Conservation (phyloP, 1,140 invertebrate genomes). For the Heliconius melpomene region DNA sequence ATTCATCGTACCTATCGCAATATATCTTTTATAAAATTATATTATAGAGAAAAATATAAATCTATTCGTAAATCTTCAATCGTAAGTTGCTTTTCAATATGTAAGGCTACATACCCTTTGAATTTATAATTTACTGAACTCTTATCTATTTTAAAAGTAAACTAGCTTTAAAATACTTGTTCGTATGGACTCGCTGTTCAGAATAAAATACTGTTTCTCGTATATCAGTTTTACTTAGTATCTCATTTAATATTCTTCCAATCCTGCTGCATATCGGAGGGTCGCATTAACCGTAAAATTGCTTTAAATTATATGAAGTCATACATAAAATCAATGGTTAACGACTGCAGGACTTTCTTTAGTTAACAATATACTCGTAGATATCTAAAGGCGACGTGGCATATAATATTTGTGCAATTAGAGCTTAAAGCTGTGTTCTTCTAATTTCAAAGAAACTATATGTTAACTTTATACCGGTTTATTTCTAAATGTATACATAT, state of each 20-base stretch:
- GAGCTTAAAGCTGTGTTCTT: not conserved
- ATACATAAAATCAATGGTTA: conserved; percentile 31
- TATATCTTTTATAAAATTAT: too few species aligned
- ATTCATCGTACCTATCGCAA: too few species aligned
- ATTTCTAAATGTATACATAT: too few species aligned
- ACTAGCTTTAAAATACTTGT: conserved; percentile 3
- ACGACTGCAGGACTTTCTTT: conserved; percentile 29
- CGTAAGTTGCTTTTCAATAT: not conserved
- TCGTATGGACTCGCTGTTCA: not conserved
- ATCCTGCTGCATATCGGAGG: conserved; percentile 35
- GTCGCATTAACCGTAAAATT: conserved; percentile 36
- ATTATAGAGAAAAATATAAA: too few species aligned
- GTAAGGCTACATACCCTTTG: not conserved
- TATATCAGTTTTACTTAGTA: conserved; percentile 35
- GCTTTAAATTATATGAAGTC: conserved; percentile 35
- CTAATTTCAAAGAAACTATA: too few species aligned
- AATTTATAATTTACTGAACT: not conserved
- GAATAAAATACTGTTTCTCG: conserved; percentile 15
- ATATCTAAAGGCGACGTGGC: conserved; percentile 13
- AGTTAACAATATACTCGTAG: conserved; percentile 30
- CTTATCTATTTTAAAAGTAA: conserved; percentile 13
- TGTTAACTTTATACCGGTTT: too few species aligned
- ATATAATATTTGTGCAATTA: not conserved
- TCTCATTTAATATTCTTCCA: conserved; percentile 32
- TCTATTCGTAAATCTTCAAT: too few species aligned